Evolutionary conservation across 2,888 invertebrate genomes (phyloP), one percentile per base, ranked within the genome.

Genomic region (Galeopsomyia nigrocyanea): DNA sequence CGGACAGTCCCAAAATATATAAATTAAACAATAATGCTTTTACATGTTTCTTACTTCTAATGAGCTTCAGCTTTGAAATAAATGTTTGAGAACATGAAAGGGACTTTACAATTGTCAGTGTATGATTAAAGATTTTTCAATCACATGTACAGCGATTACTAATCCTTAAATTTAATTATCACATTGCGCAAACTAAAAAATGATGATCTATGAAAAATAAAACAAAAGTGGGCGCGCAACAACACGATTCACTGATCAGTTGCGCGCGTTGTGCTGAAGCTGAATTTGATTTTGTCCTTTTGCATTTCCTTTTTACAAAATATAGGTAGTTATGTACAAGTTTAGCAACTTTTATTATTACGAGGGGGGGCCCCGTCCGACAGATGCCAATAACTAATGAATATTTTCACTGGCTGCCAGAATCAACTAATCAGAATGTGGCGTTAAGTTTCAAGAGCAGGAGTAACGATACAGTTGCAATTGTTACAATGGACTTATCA

Each of bases 401-500:
- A 80, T 80, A 80, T 80, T 79, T 81, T 81, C 80, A 82, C 83
- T 83, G 83, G 84, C 82, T 83, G 81, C 80, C 80, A 80, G 80
- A 79, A 80, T 83, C 79, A 79, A 80, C 80, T 71, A 74, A 68
- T 73, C 70, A 71, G 77, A 69, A 75, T 72, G 77, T 74, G 78
- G 77, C 77, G 74, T 76, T 74, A 76, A 73, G 75, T 71, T 73
- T 77, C 78, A 74, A 78, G 80, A 78, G 78, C 77, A 73, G 77
- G 76, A 80, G 77, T 79, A 79, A 79, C 80, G 82, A 83, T 82
- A 83, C 80, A 82, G 82, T 85, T 85, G 84, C 83, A 82, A 83
- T 85, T 84, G 84, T 85, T 84, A 85, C 82, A 86, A 84, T 84
- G 86, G 85, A 86, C 86, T 87, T 87, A 87, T 87, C 87, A 87